Percentiles rank a stretch among this genome's conserved stretches.
These are phyloP conservation scores for Lemur catta DNA, from an alignment of 2,797 vertebrate species.

Conservation along the genomic window DNA sequence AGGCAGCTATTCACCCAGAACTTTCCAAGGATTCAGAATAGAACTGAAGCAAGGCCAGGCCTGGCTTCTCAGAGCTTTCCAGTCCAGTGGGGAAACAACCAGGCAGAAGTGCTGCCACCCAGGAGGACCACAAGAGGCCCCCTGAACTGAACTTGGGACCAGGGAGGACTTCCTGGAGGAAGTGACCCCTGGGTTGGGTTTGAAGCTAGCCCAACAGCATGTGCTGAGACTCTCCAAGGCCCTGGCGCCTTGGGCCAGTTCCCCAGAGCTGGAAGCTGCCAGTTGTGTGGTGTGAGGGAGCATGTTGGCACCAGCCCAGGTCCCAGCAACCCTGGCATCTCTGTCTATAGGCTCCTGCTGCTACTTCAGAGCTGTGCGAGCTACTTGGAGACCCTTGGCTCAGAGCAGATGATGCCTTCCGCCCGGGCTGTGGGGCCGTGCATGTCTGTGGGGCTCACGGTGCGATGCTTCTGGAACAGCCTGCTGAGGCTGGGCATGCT, in stretches of 20 bases:
- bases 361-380: slow-evolving; percentile 92
- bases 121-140: neutral
- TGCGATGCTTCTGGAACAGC: slow-evolving; percentile 90
- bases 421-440: slow-evolving; percentile 75
- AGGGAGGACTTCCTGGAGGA: neutral
- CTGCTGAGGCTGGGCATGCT: slow-evolving; percentile 83
- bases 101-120: neutral
- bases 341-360: slow-evolving; percentile 88
- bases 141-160: no score
- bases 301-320: rapidly evolving
- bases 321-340: neutral
- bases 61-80: neutral
- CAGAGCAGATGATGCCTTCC: slow-evolving; percentile 58
- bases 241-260: neutral
- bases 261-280: neutral
- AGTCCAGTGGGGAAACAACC: neutral
- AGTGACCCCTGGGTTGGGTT: neutral
- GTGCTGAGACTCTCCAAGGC: neutral
- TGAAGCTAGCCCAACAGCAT: neutral
- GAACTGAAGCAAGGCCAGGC: neutral
- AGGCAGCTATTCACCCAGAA: neutral
- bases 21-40: neutral
- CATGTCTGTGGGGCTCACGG: slow-evolving; percentile 91
- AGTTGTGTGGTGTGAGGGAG: neutral
- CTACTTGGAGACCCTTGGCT: slow-evolving; percentile 84